These are phyloP conservation scores for Archips crataeganus DNA, from an alignment of 2,888 invertebrate species.

Conservation along the genomic window DNA sequence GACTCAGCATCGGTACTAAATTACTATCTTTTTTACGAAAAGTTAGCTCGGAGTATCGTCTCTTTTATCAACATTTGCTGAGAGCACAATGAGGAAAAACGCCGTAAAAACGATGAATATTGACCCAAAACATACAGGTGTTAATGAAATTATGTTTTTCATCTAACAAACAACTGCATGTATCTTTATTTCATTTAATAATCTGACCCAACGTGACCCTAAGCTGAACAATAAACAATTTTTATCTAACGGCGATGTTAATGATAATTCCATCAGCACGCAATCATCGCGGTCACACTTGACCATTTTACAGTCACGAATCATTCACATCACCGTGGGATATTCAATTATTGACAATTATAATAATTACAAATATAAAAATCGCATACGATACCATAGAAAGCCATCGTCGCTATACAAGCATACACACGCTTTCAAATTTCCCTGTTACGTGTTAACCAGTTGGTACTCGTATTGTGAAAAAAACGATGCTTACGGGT, in stretches of 20 bases:
- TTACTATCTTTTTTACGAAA: too few species aligned
- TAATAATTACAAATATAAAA: slow-evolving; percentile 41
- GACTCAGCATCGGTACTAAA: too few species aligned
- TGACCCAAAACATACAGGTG: too few species aligned
- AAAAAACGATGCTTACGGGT: slow-evolving; percentile 43
- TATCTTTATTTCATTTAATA: background rate
- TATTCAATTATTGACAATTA: slow-evolving; percentile 46
- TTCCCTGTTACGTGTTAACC: slow-evolving; percentile 59
- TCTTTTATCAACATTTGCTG: too few species aligned
- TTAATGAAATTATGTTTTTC: too few species aligned
- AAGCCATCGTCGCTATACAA: slow-evolving; percentile 47
- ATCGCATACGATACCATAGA: slow-evolving; percentile 45
- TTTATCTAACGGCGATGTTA: slow-evolving; percentile 6
- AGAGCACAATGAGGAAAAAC: too few species aligned
- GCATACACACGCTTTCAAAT: slow-evolving; percentile 57
- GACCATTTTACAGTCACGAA: slow-evolving; percentile 34
- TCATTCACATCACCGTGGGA: slow-evolving; percentile 31
- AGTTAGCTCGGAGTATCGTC: too few species aligned
- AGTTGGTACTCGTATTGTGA: slow-evolving; percentile 34
- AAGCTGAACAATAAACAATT: slow-evolving; percentile 4
- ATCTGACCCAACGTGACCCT: background rate
- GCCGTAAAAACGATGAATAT: too few species aligned
- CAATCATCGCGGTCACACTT: slow-evolving; percentile 22
- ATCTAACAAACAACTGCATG: background rate
- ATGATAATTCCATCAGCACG: slow-evolving; percentile 12